Base-by-base conservation (phyloP, 2,797 vertebrate species). In the Sebastes hopkinsi region DNA sequence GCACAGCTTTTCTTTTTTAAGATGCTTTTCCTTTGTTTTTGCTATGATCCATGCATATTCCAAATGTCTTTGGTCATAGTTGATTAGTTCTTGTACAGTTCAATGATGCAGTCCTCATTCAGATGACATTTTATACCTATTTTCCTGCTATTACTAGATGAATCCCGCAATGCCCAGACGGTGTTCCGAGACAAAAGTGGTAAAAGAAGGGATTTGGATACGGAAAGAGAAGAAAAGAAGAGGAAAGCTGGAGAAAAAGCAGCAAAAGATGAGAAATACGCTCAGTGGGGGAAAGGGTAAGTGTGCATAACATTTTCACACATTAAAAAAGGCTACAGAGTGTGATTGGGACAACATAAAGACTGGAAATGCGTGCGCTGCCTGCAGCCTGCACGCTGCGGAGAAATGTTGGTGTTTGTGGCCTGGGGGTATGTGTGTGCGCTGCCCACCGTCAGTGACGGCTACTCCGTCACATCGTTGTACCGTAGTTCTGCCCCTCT, bases 281-380 rank as follows among this genome's bases (percentile, higher is more conserved):
- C 97, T 54, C 95, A 96, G 68, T 99, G 99, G 99, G 99, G 99
- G 0, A 98, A 94, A 94, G 99, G 99, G 99, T 99, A 93, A 81
- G 69, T 79, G 23, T 66, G 27, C 25, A 64, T 22, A 22, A 20
- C 2, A 2, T 67, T n/a, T 20, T 55, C 13, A n/a, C 25, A 61
- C 32, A 58, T 32, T 25, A 27, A 2, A 50, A 22, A 76, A 64
- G 5, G 27, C 54, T 18, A 5, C 10, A 16, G 23, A 50, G 10
- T 52, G 13, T 18, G 14, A 32, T 32, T 58, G 16, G 79, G 30
- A 61, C 2, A 38, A 71, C 6, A 32, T 60, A 2, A 54, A 58
- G 5, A 27, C 12, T 18, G 55, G 0, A 52, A 61, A 72, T 55
- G 36, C 38, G 14, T 42, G 38, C 38, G 14, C 38, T 42, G 38